Evolutionary conservation across 2,113 vertebrate species (phyloP).

Genomic region (Bubo blakistoni): DNA sequence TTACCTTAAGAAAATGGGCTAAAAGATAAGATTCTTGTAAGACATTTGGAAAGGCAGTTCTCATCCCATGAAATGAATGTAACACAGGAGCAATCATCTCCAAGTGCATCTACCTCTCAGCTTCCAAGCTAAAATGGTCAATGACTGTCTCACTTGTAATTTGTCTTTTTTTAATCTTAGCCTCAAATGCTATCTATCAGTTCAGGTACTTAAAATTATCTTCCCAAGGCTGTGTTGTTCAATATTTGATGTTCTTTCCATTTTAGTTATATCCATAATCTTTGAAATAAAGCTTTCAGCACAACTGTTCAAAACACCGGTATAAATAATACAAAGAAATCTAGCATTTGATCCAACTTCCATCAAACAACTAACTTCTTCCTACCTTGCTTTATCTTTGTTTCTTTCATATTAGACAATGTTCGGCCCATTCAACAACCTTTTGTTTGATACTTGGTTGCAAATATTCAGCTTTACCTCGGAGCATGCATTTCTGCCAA

Average conservation of each 20-base stretch:
- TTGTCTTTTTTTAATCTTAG: not conserved
- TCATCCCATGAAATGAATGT: not conserved
- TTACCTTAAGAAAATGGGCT: not conserved
- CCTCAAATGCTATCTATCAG: constrained; percentile 16
- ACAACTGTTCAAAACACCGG: constrained; percentile 24
- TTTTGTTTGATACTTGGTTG: not conserved
- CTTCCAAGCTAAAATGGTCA: not conserved
- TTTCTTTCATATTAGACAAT: constrained; percentile 8
- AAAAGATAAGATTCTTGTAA: not conserved
- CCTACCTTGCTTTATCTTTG: not conserved
- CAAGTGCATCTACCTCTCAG: not conserved
- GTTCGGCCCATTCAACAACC: not conserved
- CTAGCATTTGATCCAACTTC: not conserved
- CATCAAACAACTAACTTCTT: not conserved
- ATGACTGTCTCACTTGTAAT: not conserved
- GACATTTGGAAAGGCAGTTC: not conserved
- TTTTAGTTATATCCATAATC: constrained; percentile 12
- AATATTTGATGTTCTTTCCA: constrained; percentile 64
- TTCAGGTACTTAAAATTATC: constrained; percentile 23
- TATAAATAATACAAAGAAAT: constrained; percentile 59
- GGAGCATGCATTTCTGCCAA: not conserved
- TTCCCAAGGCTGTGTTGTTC: constrained; percentile 14
- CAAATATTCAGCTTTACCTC: not conserved
- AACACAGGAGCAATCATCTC: not conserved
- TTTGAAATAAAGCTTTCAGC: constrained; percentile 56